Percentiles rank a stretch among this genome's conserved stretches.
Conservation (phyloP, 2,888 invertebrate species). For the Nipponacmea schrenckii region DNA sequence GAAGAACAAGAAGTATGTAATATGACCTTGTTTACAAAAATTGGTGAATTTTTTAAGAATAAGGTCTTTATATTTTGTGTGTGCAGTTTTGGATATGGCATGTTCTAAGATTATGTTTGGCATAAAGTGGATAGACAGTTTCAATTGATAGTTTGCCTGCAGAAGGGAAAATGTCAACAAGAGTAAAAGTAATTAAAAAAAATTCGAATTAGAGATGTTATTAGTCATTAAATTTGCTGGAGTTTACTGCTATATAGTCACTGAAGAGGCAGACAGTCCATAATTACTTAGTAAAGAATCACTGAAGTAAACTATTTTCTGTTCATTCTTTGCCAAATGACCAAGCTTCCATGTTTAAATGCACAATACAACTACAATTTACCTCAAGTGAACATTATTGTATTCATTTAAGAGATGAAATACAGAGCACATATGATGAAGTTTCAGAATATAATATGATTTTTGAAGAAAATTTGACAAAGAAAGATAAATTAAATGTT, state of each 20-base stretch:
- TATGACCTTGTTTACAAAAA: not conserved
- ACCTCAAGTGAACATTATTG: slow-evolving; percentile 30
- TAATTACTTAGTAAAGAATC: slow-evolving; percentile 24
- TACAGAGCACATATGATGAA: not conserved
- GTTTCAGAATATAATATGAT: not conserved
- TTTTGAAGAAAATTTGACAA: not conserved
- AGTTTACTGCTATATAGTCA: slow-evolving; percentile 5
- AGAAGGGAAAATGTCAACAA: not conserved
- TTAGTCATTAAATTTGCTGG: slow-evolving; percentile 12
- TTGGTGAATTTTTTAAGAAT: not conserved
- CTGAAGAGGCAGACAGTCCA: slow-evolving; percentile 22
- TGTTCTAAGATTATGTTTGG: slow-evolving; percentile 7
- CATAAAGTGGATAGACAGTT: not conserved
- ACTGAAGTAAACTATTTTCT: slow-evolving; percentile 21
- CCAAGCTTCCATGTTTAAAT: slow-evolving; percentile 21
- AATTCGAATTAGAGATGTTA: slow-evolving; percentile 25
- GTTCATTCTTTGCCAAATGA: slow-evolving; percentile 16
- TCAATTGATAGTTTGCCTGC: not conserved
- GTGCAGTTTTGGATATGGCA: slow-evolving; percentile 18
- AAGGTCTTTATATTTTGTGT: slow-evolving; percentile 16
- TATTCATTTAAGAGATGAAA: slow-evolving; percentile 1
- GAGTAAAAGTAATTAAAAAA: slow-evolving; percentile 7
- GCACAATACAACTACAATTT: slow-evolving; percentile 20
- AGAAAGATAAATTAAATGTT: not conserved
- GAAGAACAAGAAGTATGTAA: not conserved